A percentile compares a stretch with the other conserved stretches of the same genome.
Conservation (phyloP, 1,140 invertebrate genomes). For the Drosophila seguyi region DNA sequence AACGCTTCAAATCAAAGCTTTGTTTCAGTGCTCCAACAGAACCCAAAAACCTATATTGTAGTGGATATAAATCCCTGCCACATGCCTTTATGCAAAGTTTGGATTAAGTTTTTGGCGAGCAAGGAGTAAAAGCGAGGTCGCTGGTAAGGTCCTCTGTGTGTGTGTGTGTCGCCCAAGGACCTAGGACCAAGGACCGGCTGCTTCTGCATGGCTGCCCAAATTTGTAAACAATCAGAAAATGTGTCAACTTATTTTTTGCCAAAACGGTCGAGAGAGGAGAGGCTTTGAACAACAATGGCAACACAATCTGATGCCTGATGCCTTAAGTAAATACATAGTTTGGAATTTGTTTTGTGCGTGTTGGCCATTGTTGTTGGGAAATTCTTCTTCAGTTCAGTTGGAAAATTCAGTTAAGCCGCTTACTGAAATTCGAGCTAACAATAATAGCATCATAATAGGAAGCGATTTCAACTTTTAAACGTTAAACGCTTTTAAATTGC, state of each 20-base stretch:
- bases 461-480: constrained; percentile 68
- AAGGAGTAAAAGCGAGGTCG: constrained; percentile 18
- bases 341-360: constrained; percentile 68
- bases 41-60: constrained; percentile 65
- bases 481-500: constrained; percentile 52
- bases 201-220: constrained; percentile 71
- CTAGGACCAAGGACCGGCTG: constrained; percentile 30
- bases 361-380: constrained; percentile 13
- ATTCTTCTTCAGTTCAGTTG: constrained; percentile 43
- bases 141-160: constrained; percentile 30
- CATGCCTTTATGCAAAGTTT: constrained; percentile 83
- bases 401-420: constrained; percentile 77
- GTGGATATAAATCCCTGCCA: constrained; percentile 76
- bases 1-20: no score
- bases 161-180: constrained; percentile 6
- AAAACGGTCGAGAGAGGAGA: constrained; percentile 7
- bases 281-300: constrained; percentile 63
- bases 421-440: constrained; percentile 69
- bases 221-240: constrained; percentile 83
- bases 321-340: constrained; percentile 81
- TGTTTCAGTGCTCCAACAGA: constrained; percentile 5
- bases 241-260: constrained; percentile 75
- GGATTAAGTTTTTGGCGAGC: constrained; percentile 72
- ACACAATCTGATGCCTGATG: constrained; percentile 67
- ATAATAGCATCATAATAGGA: constrained; percentile 73